These are phyloP conservation scores for Poicephalus meyeri DNA, from an alignment of 2,113 vertebrate genomes.

Conservation along the genomic window DNA sequence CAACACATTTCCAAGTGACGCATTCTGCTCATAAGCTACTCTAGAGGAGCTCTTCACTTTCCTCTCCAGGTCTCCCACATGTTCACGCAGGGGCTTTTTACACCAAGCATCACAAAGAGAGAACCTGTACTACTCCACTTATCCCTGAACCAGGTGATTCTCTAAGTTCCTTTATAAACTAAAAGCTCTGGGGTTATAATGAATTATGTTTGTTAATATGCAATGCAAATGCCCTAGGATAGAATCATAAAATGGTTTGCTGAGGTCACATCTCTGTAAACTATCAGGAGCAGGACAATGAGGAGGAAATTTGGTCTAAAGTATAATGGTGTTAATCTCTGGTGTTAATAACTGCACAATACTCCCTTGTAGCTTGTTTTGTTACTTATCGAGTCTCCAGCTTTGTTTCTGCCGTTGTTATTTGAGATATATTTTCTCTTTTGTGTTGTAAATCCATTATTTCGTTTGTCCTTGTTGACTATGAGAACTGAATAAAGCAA, in stretches of 20 bases:
- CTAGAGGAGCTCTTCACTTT: background rate
- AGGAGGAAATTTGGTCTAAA: background rate
- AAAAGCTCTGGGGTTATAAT: background rate
- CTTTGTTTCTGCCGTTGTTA: background rate
- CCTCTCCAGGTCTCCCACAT: background rate
- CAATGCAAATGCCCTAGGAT: background rate
- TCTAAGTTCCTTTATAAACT: background rate
- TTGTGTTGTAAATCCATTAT: background rate
- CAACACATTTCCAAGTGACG: background rate
- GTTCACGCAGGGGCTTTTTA: background rate
- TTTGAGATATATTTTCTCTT: background rate
- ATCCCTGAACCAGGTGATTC: background rate
- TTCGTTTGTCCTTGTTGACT: slow-evolving; percentile 14
- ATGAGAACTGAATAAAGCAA: background rate
- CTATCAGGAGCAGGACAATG: background rate
- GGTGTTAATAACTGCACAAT: background rate
- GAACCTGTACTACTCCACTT: background rate
- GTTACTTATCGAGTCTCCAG: background rate
- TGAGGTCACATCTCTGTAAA: background rate
- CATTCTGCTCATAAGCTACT: background rate
- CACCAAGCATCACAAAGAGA: background rate
- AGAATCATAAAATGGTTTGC: background rate
- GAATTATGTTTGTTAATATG: background rate
- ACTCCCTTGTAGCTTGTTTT: background rate
- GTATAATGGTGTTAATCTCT: background rate